Evolutionary conservation across 2,797 vertebrate species (phyloP).

Genomic region (Ctenopoma multispine): DNA sequence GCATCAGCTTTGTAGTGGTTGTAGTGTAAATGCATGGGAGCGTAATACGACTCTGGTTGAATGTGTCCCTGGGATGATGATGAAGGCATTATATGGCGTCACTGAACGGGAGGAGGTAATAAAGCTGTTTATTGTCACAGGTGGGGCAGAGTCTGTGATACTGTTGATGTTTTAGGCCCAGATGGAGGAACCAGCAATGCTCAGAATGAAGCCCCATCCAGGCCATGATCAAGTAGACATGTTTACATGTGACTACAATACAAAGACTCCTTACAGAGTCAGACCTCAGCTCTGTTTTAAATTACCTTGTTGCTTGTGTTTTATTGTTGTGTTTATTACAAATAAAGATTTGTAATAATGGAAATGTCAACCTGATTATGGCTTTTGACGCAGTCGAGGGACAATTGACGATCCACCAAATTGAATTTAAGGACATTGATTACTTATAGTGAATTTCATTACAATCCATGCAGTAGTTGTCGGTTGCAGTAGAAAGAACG

Average conservation of each 20-base stretch:
- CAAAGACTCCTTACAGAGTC: constrained; percentile 8
- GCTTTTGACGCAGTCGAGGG: too few relatives aligned
- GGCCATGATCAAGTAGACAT: constrained; percentile 36
- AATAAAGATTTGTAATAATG: too few relatives aligned
- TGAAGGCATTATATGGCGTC: constrained; percentile 70
- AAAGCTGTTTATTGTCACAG: constrained; percentile 83
- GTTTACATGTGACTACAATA: constrained; percentile 35
- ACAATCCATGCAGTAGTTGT: too few relatives aligned
- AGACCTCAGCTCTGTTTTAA: not conserved
- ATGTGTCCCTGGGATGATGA: constrained; percentile 64
- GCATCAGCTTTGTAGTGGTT: constrained; percentile 6
- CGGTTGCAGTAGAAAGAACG: too few relatives aligned
- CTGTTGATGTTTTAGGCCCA: constrained; percentile 69
- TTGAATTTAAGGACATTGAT: too few relatives aligned
- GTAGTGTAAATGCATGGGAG: constrained; percentile 21
- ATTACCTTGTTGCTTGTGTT: too few relatives aligned
- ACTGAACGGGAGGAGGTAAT: constrained; percentile 76
- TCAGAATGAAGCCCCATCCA: constrained; percentile 50
- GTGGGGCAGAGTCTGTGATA: constrained; percentile 72
- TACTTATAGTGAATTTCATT: too few relatives aligned
- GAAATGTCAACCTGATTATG: too few relatives aligned
- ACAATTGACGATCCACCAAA: too few relatives aligned
- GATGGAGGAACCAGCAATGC: constrained; percentile 74
- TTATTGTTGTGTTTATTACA: too few relatives aligned
- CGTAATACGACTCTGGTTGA: not conserved